Evolutionary conservation across 2,113 vertebrate species (phyloP), one percentile per base, ranked within the genome.

Genomic region (Erythrocercus mccallii): DNA sequence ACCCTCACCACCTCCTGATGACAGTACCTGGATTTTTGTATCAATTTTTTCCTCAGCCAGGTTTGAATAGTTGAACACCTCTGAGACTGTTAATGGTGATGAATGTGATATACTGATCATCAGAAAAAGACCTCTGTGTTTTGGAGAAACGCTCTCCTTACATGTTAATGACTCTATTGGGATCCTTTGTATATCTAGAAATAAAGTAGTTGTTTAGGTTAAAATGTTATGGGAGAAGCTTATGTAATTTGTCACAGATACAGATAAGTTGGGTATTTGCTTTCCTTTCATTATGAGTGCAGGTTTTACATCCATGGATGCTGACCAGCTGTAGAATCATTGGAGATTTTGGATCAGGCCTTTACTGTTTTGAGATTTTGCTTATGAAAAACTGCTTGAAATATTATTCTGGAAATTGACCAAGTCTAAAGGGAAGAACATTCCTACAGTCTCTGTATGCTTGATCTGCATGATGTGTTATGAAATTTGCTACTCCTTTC

Each of bases 91-190:
- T 56, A 40, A 40, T 60, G 30, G 37, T 65, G 65, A 35, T 42
- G n/a, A 42, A 35, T 62, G 47, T 47, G 35, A 31, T 68, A 4
- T 2, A 71, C 22, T 21, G 30, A 28, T 79, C 6, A 18, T 44
- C 44, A 74, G 44, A 37, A 81, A 31, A 81, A 23, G 15, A 33
- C 15, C 24, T 57, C 22, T 44, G 24, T 44, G 7, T 93, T 90
- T 81, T 81, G 31, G 37, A 91, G 73, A 48, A 82, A 76, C 19
- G 8, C 47, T 4, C 3, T 85, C 13, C 28, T 48, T 61, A 50
- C 1, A 1, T 56, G 44, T 9, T 37, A 56, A 53, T 0, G 0
- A 25, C 50, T 82, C 44, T 62, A 5, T 25, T 76, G 69, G 38
- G 37, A 27, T 79, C 11, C 15, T 20, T 72, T 0, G 1, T 25